These are phyloP conservation scores for Oxytorus armatus DNA, from an alignment of 2,888 invertebrate genomes.

Conservation along the genomic window DNA sequence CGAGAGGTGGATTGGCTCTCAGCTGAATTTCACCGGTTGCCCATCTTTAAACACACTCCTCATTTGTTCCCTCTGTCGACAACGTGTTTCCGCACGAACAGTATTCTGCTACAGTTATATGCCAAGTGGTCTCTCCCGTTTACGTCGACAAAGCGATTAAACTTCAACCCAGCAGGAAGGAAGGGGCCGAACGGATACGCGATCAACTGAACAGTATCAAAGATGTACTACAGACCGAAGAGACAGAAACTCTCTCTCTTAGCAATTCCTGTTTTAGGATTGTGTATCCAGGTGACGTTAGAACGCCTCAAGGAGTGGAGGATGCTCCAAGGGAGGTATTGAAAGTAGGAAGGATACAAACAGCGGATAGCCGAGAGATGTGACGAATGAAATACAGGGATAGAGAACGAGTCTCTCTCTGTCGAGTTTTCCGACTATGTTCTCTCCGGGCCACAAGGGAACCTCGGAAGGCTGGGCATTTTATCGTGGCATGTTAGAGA, in stretches of 20 bases:
- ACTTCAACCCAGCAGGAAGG: conserved; percentile 25
- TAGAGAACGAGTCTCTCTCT: background rate
- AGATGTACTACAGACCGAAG: background rate
- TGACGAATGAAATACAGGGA: conserved; percentile 13
- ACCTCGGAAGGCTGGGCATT: background rate
- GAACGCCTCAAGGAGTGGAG: conserved; percentile 37
- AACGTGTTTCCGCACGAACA: conserved; percentile 43
- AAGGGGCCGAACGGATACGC: conserved; percentile 18
- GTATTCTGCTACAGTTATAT: conserved; percentile 20
- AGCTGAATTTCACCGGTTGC: conserved; percentile 50
- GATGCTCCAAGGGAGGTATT: conserved; percentile 14
- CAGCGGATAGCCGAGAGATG: background rate
- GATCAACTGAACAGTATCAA: conserved; percentile 22
- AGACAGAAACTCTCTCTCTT: conserved; percentile 38
- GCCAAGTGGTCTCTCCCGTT: background rate
- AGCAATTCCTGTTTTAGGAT: conserved; percentile 74
- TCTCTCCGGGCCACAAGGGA: background rate
- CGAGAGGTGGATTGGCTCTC: conserved; percentile 19
- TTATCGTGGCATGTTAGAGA: background rate
- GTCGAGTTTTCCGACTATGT: background rate
- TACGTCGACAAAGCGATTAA: conserved; percentile 50
- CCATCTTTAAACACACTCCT: conserved; percentile 33
- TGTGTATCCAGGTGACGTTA: conserved; percentile 69
- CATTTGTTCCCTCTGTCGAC: background rate
- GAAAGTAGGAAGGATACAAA: conserved; percentile 28